Base-by-base conservation (phyloP, 2,113 vertebrate species). In the Macroglossus sobrinus region DNA sequence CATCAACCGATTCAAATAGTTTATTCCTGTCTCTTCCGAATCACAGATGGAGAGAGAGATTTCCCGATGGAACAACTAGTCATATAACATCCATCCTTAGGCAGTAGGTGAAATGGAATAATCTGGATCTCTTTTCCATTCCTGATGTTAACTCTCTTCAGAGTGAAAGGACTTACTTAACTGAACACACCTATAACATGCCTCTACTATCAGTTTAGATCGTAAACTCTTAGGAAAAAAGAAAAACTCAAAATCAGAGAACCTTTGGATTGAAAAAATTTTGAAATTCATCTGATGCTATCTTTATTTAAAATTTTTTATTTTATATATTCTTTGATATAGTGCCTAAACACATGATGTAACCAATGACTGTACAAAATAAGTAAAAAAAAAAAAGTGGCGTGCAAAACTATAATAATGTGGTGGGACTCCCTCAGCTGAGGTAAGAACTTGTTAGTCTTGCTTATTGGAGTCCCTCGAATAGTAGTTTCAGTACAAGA, bases 161-260 rank as follows among this genome's bases (percentile, higher is more conserved):
- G 47, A 85, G 66, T 33, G 15, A 75, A 79, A 93, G 64, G n/a
- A 28, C 15, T 50, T 50, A 16, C 50, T 50, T 50, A 50, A 50
- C 14, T 50, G 50, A 15, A 50, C 15, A 63, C 9, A 84, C n/a
- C 63, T 75, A 30, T 82, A 87, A 24, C 38, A 74, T 33, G 16
- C 24, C 50, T 89, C n/a, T 45, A 33, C 6, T 89, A 19, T 91
- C 4, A 74, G 57, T 86, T 89, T 74, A 82, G 40, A 91, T 28
- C 38, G 76, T 55, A 71, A 84, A 75, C 2, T 64, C 61, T 91
- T 61, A 43, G n/a, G 26, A 35, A 76, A n/a, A 96, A 91, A 55
- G 21, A 74, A 87, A 2, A 21, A 45, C 40, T 93, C 91, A 89
- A 47, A 94, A 88, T 84, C 61, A 94, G 64, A 92, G 63, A 74